Evolutionary conservation across 2,797 vertebrate species (phyloP).

Genomic region (Hydrocynus forskahlii): DNA sequence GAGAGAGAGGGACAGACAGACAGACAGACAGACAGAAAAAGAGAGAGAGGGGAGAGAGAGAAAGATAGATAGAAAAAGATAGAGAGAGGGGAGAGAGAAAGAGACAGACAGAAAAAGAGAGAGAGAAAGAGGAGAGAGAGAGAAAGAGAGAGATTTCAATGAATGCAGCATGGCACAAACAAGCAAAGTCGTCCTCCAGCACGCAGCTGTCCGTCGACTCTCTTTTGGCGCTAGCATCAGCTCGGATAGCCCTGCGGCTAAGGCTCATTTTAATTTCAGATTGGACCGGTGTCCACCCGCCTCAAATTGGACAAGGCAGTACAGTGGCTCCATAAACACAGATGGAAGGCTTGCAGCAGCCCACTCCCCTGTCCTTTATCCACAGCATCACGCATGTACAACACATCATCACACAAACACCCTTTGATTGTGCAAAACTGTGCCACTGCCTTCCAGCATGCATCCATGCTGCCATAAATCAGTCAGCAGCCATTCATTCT

Average conservation of each 20-base stretch:
- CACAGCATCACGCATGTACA: too few relatives aligned
- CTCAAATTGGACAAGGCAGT: conserved; percentile 24
- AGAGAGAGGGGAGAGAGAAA: too few relatives aligned
- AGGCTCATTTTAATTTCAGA: conserved; percentile 44
- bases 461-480: too few relatives aligned
- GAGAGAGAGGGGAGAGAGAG: too few relatives aligned
- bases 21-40: too few relatives aligned
- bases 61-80: too few relatives aligned
- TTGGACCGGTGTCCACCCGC: background rate
- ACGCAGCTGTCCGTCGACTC: background rate
- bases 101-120: too few relatives aligned
- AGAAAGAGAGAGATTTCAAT: background rate
- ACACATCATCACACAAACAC: too few relatives aligned
- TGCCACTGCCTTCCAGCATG: too few relatives aligned
- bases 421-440: too few relatives aligned
- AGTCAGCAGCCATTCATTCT: too few relatives aligned
- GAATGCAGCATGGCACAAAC: conserved; percentile 1
- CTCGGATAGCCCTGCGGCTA: conserved; percentile 14
- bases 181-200: background rate
- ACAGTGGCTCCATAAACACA: conserved; percentile 4
- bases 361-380: background rate
- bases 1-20: background rate
- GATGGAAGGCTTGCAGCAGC: background rate
- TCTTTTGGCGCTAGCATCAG: background rate
- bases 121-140: background rate